Conservation (phyloP, 2,113 vertebrate genomes). For the Aldabrachelys gigantea region DNA sequence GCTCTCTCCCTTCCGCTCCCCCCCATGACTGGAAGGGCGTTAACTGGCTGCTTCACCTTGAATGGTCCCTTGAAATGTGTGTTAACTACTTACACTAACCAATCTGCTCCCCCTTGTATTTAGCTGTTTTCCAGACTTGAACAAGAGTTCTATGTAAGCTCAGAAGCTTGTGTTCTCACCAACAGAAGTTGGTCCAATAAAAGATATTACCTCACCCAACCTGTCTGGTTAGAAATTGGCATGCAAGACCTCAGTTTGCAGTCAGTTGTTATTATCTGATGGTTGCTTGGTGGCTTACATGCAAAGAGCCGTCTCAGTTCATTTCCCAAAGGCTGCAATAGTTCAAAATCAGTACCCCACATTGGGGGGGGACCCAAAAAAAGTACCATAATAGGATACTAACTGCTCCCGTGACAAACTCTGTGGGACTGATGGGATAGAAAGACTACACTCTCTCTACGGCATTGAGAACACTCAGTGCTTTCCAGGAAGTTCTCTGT, state of each 20-base stretch:
- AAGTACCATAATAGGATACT: background rate
- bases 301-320: background rate
- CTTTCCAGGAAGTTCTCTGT: background rate
- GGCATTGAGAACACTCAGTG: background rate
- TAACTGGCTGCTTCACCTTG: background rate
- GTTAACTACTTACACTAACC: background rate
- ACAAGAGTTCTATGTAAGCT: background rate
- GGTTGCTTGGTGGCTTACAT: background rate
- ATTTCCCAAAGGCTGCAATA: background rate
- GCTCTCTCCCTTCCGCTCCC: background rate
- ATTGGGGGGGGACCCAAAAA: background rate
- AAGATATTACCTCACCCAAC: background rate
- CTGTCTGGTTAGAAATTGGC: background rate
- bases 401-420: background rate
- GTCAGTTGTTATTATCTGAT: background rate
- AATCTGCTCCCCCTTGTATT: background rate
- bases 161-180: background rate
- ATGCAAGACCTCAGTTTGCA: background rate
- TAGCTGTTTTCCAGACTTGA: background rate
- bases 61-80: background rate
- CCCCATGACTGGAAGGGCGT: background rate
- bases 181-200: background rate
- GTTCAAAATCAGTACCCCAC: background rate
- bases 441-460: background rate
- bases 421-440: background rate